These are phyloP conservation scores for Aphis craccivora DNA, from an alignment of 1,140 invertebrate genomes.

Conservation along the genomic window DNA sequence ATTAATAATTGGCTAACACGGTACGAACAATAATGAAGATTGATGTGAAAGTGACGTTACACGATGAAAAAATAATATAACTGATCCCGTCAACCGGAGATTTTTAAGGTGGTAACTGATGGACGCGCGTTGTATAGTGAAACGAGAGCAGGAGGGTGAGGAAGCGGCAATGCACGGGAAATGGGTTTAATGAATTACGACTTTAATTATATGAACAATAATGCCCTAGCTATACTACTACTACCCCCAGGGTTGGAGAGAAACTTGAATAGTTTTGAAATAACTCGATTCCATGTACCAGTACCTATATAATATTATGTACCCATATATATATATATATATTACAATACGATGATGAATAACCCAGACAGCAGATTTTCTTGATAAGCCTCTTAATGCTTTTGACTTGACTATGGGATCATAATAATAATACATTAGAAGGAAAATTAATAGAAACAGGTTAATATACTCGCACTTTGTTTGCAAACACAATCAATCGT, in stretches of 20 bases:
- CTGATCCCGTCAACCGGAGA: not conserved
- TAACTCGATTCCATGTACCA: not conserved
- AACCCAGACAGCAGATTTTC: not conserved
- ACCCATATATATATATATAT: not conserved
- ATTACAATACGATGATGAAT: constrained; percentile 24
- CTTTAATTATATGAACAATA: constrained; percentile 10
- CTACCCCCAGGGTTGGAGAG: not conserved
- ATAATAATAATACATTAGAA: not conserved
- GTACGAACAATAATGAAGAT: not conserved
- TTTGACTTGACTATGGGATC: not conserved
- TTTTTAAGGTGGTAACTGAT: not conserved
- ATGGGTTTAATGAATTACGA: constrained; percentile 26
- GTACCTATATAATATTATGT: not conserved
- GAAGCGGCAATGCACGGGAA: not conserved
- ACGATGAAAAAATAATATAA: not conserved
- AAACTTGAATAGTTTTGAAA: constrained; percentile 20
- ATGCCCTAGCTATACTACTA: not conserved
- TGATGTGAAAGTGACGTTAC: not conserved
- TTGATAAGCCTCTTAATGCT: constrained; percentile 8
- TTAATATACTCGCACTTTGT: not conserved
- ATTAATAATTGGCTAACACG: not conserved
- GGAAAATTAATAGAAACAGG: not conserved
- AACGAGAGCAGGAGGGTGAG: not conserved
- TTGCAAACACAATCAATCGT: not conserved
- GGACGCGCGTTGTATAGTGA: not conserved